Conservation (phyloP, 2,888 invertebrate genomes). For the Leucoma salicis region DNA sequence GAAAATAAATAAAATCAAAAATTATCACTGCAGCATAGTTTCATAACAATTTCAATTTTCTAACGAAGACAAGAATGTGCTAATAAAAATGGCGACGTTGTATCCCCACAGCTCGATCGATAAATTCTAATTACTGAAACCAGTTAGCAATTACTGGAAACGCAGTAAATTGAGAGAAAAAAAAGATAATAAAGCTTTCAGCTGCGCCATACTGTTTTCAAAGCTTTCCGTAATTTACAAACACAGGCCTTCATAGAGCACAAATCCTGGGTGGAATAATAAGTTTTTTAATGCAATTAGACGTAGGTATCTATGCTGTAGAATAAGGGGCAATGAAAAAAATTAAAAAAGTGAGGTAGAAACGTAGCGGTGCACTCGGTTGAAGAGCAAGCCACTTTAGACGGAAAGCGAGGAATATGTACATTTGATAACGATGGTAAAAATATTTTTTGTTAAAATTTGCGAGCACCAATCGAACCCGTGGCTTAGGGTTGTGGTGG, state of each 20-base stretch:
- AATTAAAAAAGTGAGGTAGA: neutral
- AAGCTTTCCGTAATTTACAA: constrained; percentile 38
- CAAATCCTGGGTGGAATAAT: constrained; percentile 41
- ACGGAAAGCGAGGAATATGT: neutral
- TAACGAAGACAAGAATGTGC: too few species aligned
- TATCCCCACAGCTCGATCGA: neutral
- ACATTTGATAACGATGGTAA: too few species aligned
- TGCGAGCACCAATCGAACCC: too few species aligned
- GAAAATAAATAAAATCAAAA: too few species aligned
- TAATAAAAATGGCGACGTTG: too few species aligned
- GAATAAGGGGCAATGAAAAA: constrained; percentile 18
- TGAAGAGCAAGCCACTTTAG: neutral
- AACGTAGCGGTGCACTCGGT: neutral
- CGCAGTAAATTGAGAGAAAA: neutral
- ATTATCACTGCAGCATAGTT: too few species aligned
- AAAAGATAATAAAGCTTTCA: neutral
- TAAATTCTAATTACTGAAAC: neutral
- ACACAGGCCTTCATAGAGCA: constrained; percentile 30
- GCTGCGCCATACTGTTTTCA: constrained; percentile 18
- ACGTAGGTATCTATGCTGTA: constrained; percentile 22
- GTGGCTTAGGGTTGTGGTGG: too few species aligned
- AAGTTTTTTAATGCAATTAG: constrained; percentile 53
- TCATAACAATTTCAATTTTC: too few species aligned
- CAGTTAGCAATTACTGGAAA: neutral
- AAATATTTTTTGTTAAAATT: too few species aligned